Evolutionary conservation across 2,113 vertebrate genomes (phyloP).

Genomic region (Circaetus cinerascens): DNA sequence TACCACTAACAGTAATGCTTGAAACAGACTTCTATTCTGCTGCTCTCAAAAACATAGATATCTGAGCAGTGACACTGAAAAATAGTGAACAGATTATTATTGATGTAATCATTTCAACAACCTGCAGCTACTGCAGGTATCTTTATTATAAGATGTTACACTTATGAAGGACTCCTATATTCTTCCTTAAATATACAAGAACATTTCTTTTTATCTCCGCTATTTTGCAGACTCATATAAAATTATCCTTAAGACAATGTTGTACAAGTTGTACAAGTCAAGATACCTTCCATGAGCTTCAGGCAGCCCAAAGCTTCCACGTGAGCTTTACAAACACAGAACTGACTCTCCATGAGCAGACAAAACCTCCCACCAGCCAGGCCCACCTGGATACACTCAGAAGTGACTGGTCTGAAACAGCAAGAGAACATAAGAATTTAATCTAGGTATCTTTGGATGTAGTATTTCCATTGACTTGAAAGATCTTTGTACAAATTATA

Average conservation of each 20-base stretch:
- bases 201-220: background rate
- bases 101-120: background rate
- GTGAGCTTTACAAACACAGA: background rate
- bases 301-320: background rate
- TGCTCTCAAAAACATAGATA: background rate
- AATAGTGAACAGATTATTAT: background rate
- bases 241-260: background rate
- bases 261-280: background rate
- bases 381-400: background rate
- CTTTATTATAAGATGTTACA: background rate
- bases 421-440: background rate
- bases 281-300: background rate
- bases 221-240: fast-evolving
- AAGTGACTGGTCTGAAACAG: background rate
- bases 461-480: background rate
- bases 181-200: background rate
- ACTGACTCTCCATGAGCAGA: too few species aligned
- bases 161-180: background rate
- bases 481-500: background rate
- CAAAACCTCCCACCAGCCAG: background rate
- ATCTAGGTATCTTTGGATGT: background rate
- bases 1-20: background rate
- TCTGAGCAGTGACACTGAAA: background rate
- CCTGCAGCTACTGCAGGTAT: background rate
- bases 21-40: background rate